Base-by-base conservation (phyloP, 1,140 invertebrate genomes). In the Dinoponera quadriceps region DNA sequence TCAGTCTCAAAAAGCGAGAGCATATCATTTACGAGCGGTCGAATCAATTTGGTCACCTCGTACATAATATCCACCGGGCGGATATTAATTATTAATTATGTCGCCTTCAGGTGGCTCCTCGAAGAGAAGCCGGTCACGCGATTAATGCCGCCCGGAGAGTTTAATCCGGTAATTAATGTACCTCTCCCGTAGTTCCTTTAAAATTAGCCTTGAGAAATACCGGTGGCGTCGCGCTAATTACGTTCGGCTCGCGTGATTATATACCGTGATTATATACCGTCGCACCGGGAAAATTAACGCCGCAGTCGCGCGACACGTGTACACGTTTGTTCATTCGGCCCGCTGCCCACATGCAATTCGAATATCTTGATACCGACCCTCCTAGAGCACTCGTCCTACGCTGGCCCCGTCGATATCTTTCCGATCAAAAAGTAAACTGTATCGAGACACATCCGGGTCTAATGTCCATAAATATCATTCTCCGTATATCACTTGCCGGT, bases 141-240 rank as follows among this genome's bases (percentile, higher is more conserved):
- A 77, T 85, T 72, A 86, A 87, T 78, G 20, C 27, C 51, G 14
- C 14, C 33, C 18, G 9, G 0, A 74, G 22, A n/a, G 1, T 7
- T 62, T 71, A 72, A 77, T 65, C 38, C 38, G 59, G 1, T 54
- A 57, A 63, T 83, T 85, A 85, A 77, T 85, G 22, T 59, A 72
- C 51, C 20, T 18, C 63, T 51, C 25, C n/a, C 11, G 18, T 14
- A 51, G 66, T 63, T 25, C 25, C 51, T 57, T n/a, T 25, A 27
- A 68, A n/a, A 65, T 65, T 51, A 22, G 57, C 25, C 20, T 29
- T 2, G n/a, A 33, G n/a, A 13, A 18, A 4, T n/a, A 59, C 20
- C n/a, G 44, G 18, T 11, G 33, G 16, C 22, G 25, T n/a, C n/a
- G 20, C 73, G 20, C 81, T 86, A 87, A 87, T 87, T 87, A 74